Base-by-base conservation (phyloP, 2,797 vertebrate species). In the Lates japonicus region DNA sequence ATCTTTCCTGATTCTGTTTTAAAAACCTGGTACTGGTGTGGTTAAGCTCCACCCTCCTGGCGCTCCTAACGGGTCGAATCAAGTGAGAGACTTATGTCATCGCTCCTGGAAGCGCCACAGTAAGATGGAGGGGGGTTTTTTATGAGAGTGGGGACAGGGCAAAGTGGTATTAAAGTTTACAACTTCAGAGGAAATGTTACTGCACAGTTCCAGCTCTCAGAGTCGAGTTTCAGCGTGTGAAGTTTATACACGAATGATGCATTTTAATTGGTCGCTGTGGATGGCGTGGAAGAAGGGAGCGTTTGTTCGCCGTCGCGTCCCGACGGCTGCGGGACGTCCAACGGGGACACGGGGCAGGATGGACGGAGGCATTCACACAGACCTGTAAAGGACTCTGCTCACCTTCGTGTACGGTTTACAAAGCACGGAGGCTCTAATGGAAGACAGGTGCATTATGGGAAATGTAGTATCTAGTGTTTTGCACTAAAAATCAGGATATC, bases 111-210 rank as follows among this genome's bases (percentile, higher is more conserved):
- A 22, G 59, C 52, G 4, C 0, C 25, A 7, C 20, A 2, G 48
- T 2, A 35, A 60, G 54, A 70, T 10, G 35, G 41, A 9, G 5
- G 14, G 64, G 52, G 33, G 29, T 46, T 25, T 39, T 83, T 87
- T 82, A 87, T 65, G 39, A 44, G 72, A 67, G 54, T 0, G 25
- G 52, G 51, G 76, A 78, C 70, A 2, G 58, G 76, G 39, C 82
- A 59, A 17, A 68, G 80, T 25, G 76, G 68, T 41, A 25, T 81
- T 89, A 75, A 88, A 85, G 59, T 87, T 89, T 87, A 78, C 79
- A 63, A 4, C 90, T 79, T 82, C 57, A 81, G 78, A 88, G 86
- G 81, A 85, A 83, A 78, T 20, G 73, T 76, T 73, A 11, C 65
- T 22, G 72, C 62, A 16, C 54, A 37, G 79, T 51, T 75, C 39